Evolutionary conservation across 2,888 invertebrate species (phyloP).

Genomic region (Phengaris arion): DNA sequence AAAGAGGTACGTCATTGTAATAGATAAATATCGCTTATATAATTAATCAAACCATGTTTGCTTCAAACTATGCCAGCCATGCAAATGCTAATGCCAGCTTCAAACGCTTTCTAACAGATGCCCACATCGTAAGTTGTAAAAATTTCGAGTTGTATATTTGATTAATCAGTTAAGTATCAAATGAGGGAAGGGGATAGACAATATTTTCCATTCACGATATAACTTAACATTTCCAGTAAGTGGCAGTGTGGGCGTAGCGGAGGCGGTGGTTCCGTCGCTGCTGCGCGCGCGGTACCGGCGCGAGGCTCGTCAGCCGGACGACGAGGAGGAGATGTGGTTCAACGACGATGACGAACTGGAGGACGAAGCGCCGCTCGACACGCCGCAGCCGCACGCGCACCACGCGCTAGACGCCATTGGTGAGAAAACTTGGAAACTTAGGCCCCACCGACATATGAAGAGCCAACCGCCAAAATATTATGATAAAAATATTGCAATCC

Average conservation of each 20-base stretch:
- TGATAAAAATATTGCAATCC: no score
- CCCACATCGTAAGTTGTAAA: no score
- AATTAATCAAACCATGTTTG: no score
- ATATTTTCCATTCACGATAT: not conserved
- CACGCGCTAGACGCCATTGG: slow-evolving; percentile 75
- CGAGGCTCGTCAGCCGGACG: slow-evolving; percentile 95
- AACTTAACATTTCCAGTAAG: slow-evolving; percentile 51
- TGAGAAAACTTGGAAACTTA: slow-evolving; percentile 38
- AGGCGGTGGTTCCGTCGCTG: slow-evolving; percentile 87
- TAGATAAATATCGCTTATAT: not conserved
- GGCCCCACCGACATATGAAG: no score
- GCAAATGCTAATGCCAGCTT: no score
- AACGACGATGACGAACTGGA: slow-evolving; percentile 97
- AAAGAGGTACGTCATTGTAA: slow-evolving; percentile 79
- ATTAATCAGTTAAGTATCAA: no score
- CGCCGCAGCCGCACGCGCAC: slow-evolving; percentile 55
- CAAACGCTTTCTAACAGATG: no score
- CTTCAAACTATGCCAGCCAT: no score
- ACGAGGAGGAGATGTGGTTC: slow-evolving; percentile 99
- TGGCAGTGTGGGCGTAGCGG: slow-evolving; percentile 68
- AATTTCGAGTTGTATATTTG: no score
- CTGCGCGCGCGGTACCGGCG: slow-evolving; percentile 90
- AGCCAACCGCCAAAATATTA: no score
- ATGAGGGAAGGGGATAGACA: no score
- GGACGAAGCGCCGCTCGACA: slow-evolving; percentile 83